A percentile compares a stretch with the other conserved stretches of the same genome.
Conservation (phyloP, 2,113 vertebrate genomes). For the Bos indicus region DNA sequence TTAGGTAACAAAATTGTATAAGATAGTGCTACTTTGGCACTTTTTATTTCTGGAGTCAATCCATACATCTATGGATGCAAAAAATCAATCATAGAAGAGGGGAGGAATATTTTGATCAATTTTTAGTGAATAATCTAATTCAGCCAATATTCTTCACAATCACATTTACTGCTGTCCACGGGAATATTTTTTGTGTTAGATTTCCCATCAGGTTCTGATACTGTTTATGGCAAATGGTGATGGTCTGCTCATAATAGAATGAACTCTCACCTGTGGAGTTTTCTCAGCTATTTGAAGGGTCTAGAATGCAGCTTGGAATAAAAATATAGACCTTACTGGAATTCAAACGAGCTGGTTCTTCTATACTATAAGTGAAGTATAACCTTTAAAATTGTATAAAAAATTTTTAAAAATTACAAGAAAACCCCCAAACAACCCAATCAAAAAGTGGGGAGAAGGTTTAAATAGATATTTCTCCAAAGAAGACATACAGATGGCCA, state of each 20-base stretch:
- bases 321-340: neutral
- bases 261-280: neutral
- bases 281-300: neutral
- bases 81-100: slow-evolving; percentile 38
- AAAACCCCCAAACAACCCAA: neutral
- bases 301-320: neutral
- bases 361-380: neutral
- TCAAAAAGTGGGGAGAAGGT: neutral
- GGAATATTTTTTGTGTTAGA: slow-evolving; percentile 5
- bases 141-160: slow-evolving; percentile 14
- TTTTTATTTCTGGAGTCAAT: neutral
- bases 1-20: neutral
- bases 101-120: neutral
- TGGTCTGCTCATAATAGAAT: neutral
- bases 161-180: neutral
- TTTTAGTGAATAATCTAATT: neutral
- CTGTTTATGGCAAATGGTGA: neutral
- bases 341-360: neutral
- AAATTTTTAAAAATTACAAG: neutral
- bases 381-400: neutral
- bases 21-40: neutral
- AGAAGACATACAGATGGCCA: neutral
- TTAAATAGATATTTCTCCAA: neutral
- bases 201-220: neutral
- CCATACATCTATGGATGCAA: neutral